Evolutionary conservation across 2,888 invertebrate genomes (phyloP).

Genomic region (Helicoverpa assulta): DNA sequence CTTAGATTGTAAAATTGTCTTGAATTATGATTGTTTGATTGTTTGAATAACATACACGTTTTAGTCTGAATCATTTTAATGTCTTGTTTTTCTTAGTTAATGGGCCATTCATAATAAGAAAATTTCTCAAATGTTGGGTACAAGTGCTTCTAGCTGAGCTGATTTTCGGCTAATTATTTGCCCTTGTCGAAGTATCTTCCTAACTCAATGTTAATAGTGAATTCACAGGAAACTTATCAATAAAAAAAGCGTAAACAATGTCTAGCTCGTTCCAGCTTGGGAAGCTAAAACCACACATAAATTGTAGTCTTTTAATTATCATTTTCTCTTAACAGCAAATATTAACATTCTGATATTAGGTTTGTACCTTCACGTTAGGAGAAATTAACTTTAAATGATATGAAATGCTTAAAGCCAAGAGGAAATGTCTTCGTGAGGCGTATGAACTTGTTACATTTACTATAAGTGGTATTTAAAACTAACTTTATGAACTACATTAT

Average conservation of each 20-base stretch:
- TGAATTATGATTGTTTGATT: background rate
- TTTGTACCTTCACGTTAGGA: slow-evolving; percentile 43
- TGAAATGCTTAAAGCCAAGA: slow-evolving; percentile 63
- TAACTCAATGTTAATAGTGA: slow-evolving; percentile 26
- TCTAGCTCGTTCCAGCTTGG: slow-evolving; percentile 32
- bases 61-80: background rate
- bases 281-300: slow-evolving; percentile 48
- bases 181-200: background rate
- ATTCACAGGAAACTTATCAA: slow-evolving; percentile 35
- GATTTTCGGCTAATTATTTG: background rate
- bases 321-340: slow-evolving; percentile 48
- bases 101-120: background rate
- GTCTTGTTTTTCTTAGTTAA: background rate
- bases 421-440: slow-evolving; percentile 49
- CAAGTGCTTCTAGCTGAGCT: too few relatives aligned
- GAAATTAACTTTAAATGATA: slow-evolving; percentile 60
- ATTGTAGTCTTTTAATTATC: slow-evolving; percentile 48
- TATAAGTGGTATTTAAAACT: slow-evolving; percentile 43
- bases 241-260: slow-evolving; percentile 54
- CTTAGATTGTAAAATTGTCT: slow-evolving; percentile 1
- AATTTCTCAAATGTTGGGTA: too few relatives aligned
- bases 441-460: slow-evolving; percentile 12
- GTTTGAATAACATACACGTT: slow-evolving; percentile 1
- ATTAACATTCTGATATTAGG: slow-evolving; percentile 27
- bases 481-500: slow-evolving; percentile 13